Conservation (phyloP, 2,113 vertebrate species). For the Tragelaphus scriptus region DNA sequence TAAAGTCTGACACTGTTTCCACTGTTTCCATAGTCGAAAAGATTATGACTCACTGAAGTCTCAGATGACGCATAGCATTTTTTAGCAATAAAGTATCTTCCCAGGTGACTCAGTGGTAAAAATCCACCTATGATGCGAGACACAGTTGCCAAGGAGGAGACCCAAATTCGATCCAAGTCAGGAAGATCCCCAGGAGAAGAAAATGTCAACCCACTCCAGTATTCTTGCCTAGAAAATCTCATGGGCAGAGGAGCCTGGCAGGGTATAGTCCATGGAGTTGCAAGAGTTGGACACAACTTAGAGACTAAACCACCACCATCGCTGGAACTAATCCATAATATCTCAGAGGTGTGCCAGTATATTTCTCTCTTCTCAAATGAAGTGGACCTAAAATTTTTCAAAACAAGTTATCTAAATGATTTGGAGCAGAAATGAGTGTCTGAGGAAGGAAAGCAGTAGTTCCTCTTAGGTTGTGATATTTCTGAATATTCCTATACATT, state of each 20-base stretch:
- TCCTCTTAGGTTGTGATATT: not conserved
- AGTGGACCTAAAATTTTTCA: not conserved
- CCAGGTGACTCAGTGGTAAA: not conserved
- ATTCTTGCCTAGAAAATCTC: not conserved
- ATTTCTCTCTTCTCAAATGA: not conserved
- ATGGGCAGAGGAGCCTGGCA: not conserved
- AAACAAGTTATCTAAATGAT: not conserved
- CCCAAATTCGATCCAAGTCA: fast-evolving
- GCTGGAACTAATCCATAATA: not conserved
- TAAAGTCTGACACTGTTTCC: no score
- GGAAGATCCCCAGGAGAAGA: not conserved
- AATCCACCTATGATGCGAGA: not conserved
- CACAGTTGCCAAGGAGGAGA: not conserved
- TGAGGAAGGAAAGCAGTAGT: not conserved
- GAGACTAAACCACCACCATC: not conserved
- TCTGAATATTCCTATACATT: not conserved
- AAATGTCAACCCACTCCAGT: not conserved
- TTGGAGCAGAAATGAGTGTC: not conserved
- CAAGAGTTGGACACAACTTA: not conserved
- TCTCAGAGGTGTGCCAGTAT: not conserved
- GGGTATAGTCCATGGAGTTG: not conserved
- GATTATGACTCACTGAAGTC: not conserved
- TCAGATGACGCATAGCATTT: not conserved
- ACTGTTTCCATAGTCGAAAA: not conserved
- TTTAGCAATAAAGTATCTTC: not conserved